Percentiles rank a stretch among this genome's conserved stretches.
Conservation (phyloP, 2,797 vertebrate species). For the Lerista edwardsae region DNA sequence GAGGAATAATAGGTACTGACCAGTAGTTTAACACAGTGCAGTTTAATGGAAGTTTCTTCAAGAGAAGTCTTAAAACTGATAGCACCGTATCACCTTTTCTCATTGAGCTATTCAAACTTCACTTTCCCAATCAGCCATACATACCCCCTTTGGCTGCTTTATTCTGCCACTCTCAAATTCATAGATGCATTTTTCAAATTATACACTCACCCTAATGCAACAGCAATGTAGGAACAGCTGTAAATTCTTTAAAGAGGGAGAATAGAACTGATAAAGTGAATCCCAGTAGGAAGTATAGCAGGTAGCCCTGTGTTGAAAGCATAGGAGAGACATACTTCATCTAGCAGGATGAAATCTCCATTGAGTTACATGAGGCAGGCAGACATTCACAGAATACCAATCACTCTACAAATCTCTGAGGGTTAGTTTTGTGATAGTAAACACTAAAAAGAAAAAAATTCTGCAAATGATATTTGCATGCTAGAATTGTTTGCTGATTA, state of each 20-base stretch:
- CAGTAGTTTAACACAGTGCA: no score
- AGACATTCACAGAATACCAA: constrained; percentile 23
- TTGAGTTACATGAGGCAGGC: not conserved
- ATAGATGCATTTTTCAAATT: not conserved
- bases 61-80: not conserved
- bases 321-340: not conserved
- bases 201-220: not conserved
- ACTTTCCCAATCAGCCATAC: not conserved
- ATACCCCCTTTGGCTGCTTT: not conserved
- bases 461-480: constrained; percentile 19
- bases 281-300: not conserved
- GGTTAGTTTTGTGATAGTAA: not conserved
- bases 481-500: constrained; percentile 33
- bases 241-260: not conserved
- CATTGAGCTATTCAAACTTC: not conserved
- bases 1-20: no score
- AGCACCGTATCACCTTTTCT: not conserved
- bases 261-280: not conserved
- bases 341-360: not conserved
- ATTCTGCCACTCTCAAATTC: not conserved
- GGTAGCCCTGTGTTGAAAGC: not conserved
- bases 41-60: no score
- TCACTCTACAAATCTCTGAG: constrained; percentile 22
- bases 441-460: not conserved
- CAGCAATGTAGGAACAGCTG: not conserved